A percentile compares a stretch with the other conserved stretches of the same genome.
Evolutionary conservation across 1,140 invertebrate genomes (phyloP).

Genomic region (Forficula auricularia): DNA sequence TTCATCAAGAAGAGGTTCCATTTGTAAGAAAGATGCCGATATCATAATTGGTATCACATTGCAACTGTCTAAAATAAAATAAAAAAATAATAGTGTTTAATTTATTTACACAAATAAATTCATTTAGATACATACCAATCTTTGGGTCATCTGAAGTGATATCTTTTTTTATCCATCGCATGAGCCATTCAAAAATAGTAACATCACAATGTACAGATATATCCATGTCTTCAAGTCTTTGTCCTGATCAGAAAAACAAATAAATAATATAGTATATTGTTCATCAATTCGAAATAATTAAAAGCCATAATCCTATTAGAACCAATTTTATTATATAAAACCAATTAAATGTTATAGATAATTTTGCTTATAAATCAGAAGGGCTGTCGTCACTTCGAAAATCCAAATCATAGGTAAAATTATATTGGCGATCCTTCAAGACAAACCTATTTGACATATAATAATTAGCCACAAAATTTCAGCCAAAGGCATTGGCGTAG

Average conservation of each 20-base stretch:
- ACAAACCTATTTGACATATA: too few species aligned
- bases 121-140: conserved; percentile 3
- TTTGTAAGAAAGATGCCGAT: conserved; percentile 84
- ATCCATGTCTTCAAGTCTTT: conserved; percentile 81
- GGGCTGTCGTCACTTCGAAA: too few species aligned
- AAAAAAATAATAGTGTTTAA: conserved; percentile 7
- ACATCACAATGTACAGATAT: conserved; percentile 94
- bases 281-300: conserved; percentile 13
- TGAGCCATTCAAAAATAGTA: conserved; percentile 86
- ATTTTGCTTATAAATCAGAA: too few species aligned
- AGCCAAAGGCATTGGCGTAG: too few species aligned
- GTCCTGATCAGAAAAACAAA: conserved; percentile 28
- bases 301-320: too few species aligned
- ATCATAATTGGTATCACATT: conserved; percentile 84
- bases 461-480: too few species aligned
- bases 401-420: too few species aligned
- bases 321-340: too few species aligned
- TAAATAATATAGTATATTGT: background rate
- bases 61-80: conserved; percentile 40
- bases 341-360: too few species aligned
- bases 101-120: background rate
- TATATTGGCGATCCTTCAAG: too few species aligned
- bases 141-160: background rate
- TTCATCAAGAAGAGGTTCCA: conserved; percentile 68
- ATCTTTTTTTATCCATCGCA: conserved; percentile 77